Conservation (phyloP, 2,797 vertebrate genomes). For the Scleropages formosus region DNA sequence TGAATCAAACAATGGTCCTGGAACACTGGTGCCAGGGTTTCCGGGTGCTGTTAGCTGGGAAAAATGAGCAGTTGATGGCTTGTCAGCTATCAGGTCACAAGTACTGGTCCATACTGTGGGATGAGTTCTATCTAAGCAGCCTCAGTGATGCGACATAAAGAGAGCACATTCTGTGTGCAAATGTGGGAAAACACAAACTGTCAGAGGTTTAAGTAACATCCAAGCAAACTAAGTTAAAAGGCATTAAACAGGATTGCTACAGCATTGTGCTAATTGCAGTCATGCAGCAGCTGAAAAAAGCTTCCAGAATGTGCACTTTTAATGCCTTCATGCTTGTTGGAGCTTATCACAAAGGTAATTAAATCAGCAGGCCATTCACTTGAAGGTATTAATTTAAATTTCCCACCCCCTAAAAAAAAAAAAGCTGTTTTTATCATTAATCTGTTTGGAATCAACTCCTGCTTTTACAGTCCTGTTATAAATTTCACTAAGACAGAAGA, state of each 20-base stretch:
- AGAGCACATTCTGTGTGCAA: neutral
- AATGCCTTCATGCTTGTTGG: conserved; percentile 29
- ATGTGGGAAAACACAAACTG: neutral
- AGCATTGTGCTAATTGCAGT: conserved; percentile 32
- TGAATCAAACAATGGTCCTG: too few relatives aligned
- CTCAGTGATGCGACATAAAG: too few relatives aligned
- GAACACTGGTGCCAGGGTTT: too few relatives aligned
- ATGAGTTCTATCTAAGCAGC: too few relatives aligned
- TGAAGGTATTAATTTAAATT: conserved; percentile 26
- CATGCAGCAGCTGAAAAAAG: conserved; percentile 18
- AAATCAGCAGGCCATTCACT: conserved; percentile 26
- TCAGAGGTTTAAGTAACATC: neutral
- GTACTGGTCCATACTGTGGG: too few relatives aligned
- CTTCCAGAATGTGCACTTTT: conserved; percentile 2
- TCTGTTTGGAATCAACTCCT: conserved; percentile 11
- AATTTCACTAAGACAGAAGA: too few relatives aligned
- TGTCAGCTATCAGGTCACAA: too few relatives aligned
- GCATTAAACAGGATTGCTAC: conserved; percentile 24
- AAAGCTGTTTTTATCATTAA: conserved; percentile 14
- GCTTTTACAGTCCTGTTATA: neutral
- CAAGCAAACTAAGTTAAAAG: conserved; percentile 3
- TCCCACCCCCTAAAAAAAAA: conserved; percentile 28
- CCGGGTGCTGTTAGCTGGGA: too few relatives aligned
- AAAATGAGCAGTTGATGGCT: too few relatives aligned
- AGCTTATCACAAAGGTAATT: conserved; percentile 34